Evolutionary conservation across 2,888 invertebrate genomes (phyloP), one percentile per base, ranked within the genome.

Genomic region (Baronia brevicornis): DNA sequence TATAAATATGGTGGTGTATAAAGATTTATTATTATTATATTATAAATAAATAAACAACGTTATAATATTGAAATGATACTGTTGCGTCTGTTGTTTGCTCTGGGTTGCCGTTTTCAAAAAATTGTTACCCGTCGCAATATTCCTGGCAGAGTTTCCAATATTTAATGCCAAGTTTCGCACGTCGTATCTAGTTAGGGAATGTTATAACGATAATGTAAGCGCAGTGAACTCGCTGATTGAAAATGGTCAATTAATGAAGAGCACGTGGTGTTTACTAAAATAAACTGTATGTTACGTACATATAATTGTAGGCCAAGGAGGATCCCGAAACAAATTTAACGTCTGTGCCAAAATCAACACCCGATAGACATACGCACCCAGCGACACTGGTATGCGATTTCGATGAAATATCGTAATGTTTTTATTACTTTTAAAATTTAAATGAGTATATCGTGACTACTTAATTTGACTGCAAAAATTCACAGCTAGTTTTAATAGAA

Each of bases 291-390:
- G 34, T 39, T 26, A 55, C 59, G 55, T 42, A 24, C 30, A 31
- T 23, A 24, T 38, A 39, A 44, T 48, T 51, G 58, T 68, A 54
- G 71, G 71, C 64, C 71, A 71, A 70, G 72, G 71, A 65, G 63
- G 64, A 32, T 38, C 38, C 35, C 41, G 39, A 54, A 54, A 49
- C 46, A 41, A 54, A 42, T 43, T 48, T 39, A 46, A 47, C 45
- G 31, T 39, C 36, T 39, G 54, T 48, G 57, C 58, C 48, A 50
- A 47, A 47, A 43, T 41, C 33, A 11, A 20, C 10, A 36, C 28
- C 18, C 35, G 36, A 43, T 36, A 24, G 43, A 41, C 39, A 33
- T 11, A 24, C 28, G 22, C 28, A 46, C 45, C 50, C n/a, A n/a
- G n/a, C n/a, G n/a, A n/a, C n/a, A n/a, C n/a, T 38, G 56, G 44